Evolutionary conservation across 2,797 vertebrate species (phyloP).

Genomic region (Urophycis tenuis): DNA sequence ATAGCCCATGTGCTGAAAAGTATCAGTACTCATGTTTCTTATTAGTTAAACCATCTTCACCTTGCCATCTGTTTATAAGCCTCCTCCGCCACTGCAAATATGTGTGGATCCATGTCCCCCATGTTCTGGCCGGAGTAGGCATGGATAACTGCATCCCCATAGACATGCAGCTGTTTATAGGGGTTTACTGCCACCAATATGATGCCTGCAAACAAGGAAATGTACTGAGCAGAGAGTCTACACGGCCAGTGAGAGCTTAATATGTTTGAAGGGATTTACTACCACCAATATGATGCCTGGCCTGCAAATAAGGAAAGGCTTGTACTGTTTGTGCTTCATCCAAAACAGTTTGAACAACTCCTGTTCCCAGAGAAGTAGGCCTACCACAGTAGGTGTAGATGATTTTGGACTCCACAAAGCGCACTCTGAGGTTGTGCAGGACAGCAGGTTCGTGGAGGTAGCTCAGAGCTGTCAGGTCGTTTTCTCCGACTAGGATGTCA

Average conservation of each 20-base stretch:
- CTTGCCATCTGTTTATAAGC: conserved; percentile 99
- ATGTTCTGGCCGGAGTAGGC: conserved; percentile 97
- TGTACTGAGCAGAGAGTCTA: not conserved
- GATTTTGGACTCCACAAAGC: conserved; percentile 91
- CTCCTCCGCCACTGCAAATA: conserved; percentile 97
- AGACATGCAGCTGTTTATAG: conserved; percentile 88
- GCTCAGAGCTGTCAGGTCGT: conserved; percentile 97
- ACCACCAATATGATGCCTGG: not conserved
- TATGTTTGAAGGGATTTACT: not conserved
- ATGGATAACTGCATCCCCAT: conserved; percentile 94
- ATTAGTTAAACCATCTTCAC: conserved; percentile 53
- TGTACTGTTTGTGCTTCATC: not conserved
- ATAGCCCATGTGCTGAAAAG: not conserved
- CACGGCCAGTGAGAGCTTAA: not conserved
- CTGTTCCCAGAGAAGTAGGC: conserved; percentile 27
- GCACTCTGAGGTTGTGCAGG: conserved; percentile 92
- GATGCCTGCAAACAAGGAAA: conserved; percentile 75
- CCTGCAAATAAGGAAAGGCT: not conserved
- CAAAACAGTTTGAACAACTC: not conserved
- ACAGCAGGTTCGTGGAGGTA: conserved; percentile 95
- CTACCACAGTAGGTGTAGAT: conserved; percentile 97
- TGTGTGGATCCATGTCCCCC: conserved; percentile 98
- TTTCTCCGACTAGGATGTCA: conserved; percentile 98
- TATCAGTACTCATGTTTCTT: not conserved
- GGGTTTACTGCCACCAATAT: conserved; percentile 97